phyloP scores from a whole-genome alignment of 1,140 invertebrate genomes.

The Chrysopa pallens region DNA sequence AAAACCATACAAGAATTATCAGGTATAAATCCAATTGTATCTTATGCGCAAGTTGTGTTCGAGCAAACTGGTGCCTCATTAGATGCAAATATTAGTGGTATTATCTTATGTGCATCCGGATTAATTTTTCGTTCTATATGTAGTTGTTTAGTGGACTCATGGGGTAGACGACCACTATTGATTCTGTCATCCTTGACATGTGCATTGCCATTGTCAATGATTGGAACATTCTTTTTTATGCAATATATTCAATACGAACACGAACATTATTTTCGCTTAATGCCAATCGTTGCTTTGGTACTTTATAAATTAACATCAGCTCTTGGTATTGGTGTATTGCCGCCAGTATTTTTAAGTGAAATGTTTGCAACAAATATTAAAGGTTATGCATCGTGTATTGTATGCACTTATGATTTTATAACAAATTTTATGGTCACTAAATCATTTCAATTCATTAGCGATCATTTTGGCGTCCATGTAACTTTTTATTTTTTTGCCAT shows the following conservation, averaged over 20 bases:
- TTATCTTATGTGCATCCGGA: constrained; percentile 33
- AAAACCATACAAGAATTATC: constrained; percentile 38
- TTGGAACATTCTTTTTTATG: not conserved
- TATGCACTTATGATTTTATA: constrained; percentile 10
- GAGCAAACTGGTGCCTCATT: constrained; percentile 19
- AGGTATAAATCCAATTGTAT: constrained; percentile 39
- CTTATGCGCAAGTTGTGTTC: constrained; percentile 36
- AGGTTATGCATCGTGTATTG: constrained; percentile 11
- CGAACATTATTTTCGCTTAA: not conserved
- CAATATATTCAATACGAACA: not conserved
- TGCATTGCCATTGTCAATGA: not conserved
- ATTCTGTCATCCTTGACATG: not conserved
- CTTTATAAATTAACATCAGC: constrained; percentile 9
- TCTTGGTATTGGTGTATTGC: constrained; percentile 10
- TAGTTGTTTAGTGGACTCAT: constrained; percentile 54
- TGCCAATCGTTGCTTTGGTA: constrained; percentile 11
- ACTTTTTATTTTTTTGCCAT: constrained; percentile 24
- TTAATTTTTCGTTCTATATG: constrained; percentile 59
- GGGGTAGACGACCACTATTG: constrained; percentile 42
- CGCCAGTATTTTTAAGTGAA: constrained; percentile 12
- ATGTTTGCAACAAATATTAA: constrained; percentile 15
- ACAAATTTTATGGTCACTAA: constrained; percentile 17
- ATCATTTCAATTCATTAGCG: constrained; percentile 25
- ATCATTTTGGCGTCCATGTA: constrained; percentile 21
- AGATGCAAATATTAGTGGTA: constrained; percentile 21